Conservation (phyloP, 2,797 vertebrate genomes). For the Rhabdophis nuchalis region DNA sequence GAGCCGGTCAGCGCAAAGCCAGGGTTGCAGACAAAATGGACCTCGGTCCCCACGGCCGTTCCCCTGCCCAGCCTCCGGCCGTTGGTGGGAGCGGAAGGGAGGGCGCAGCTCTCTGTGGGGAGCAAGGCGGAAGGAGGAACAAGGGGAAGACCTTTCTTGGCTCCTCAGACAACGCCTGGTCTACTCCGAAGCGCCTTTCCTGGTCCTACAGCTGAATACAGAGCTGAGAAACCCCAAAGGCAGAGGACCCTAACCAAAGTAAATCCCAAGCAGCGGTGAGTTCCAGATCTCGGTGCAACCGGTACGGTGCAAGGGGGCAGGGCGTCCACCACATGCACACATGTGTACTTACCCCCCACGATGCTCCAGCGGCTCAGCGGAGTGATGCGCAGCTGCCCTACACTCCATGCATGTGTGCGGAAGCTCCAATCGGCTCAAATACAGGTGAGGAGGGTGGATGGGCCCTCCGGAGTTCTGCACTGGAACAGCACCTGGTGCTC, state of each 20-base stretch:
- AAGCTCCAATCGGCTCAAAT: too few relatives aligned
- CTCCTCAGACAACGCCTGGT: background rate
- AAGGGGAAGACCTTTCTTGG: fast-evolving
- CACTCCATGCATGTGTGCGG: too few relatives aligned
- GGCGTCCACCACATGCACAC: too few relatives aligned
- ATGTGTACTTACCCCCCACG: too few relatives aligned
- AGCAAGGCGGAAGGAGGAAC: fast-evolving
- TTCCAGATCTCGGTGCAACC: too few relatives aligned
- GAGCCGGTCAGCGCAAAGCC: slow-evolving; percentile 79
- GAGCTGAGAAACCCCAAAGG: background rate
- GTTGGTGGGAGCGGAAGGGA: slow-evolving; percentile 62
- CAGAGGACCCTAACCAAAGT: background rate
- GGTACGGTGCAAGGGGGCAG: too few relatives aligned
- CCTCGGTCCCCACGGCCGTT: slow-evolving; percentile 72
- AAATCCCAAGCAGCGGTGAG: too few relatives aligned
- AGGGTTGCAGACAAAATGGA: slow-evolving; percentile 77
- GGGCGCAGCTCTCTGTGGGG: slow-evolving; percentile 70
- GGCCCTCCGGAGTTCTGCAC: too few relatives aligned
- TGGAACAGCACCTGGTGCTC: too few relatives aligned
- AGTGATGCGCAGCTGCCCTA: too few relatives aligned
- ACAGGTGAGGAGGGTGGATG: too few relatives aligned
- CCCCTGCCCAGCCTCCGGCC: slow-evolving; percentile 77
- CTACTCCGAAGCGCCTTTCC: background rate
- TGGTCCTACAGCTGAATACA: background rate
- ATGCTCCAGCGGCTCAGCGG: too few relatives aligned